phyloP scores from a whole-genome alignment of 92 coral and sea anemone species.

The Palythoa heliodiscus region DNA sequence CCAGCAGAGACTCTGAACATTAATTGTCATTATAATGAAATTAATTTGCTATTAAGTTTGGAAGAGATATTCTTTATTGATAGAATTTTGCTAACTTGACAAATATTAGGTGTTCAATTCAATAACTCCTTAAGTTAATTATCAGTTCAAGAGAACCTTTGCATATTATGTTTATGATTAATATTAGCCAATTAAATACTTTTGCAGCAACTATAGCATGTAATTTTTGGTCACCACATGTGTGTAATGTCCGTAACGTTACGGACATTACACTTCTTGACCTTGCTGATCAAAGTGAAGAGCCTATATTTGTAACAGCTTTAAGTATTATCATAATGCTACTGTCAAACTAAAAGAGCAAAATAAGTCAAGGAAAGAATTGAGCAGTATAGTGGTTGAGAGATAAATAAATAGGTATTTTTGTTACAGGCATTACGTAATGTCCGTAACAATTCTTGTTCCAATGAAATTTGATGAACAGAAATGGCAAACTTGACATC shows the following conservation, averaged over 20 bases:
- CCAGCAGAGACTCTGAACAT: too few species aligned
- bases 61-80: background rate
- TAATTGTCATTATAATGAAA: too few species aligned
- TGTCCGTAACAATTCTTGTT: too few species aligned
- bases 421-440: background rate
- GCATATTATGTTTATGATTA: background rate
- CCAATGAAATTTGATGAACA: too few species aligned
- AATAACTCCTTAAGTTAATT: conserved; percentile 1
- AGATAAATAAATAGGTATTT: background rate
- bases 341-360: conserved; percentile 17
- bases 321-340: background rate
- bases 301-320: background rate
- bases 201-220: conserved; percentile 5
- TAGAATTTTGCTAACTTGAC: too few species aligned
- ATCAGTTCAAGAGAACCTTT: too few species aligned
- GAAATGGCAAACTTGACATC: too few species aligned
- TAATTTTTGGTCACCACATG: background rate
- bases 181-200: conserved; percentile 2
- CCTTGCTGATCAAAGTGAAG: too few species aligned
- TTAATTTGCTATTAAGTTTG: background rate
- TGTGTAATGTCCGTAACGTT: conserved; percentile 2
- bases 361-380: too few species aligned
- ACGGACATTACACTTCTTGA: too few species aligned
- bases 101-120: background rate
- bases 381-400: background rate